Percentiles rank a stretch among this genome's conserved stretches.
Conservation (phyloP, 2,888 invertebrate genomes). For the Dryococelus australis region DNA sequence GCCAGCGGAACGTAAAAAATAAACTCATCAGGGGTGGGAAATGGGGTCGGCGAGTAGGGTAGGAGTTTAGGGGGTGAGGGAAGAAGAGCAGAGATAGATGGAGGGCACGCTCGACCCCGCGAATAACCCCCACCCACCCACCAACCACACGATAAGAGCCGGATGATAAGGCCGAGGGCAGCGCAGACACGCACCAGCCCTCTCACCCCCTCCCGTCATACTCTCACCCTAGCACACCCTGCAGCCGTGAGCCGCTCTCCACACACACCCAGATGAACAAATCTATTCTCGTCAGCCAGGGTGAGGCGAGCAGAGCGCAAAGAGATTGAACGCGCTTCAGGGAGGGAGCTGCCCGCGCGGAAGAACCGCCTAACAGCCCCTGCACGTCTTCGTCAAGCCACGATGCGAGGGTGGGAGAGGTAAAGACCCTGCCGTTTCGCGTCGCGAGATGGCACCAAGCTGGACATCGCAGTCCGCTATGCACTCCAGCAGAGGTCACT, state of each 20-base stretch:
- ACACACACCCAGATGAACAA: not conserved
- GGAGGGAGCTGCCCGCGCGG: not conserved
- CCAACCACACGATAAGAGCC: not conserved
- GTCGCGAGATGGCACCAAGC: no score
- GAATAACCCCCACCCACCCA: no score
- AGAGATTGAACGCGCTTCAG: not conserved
- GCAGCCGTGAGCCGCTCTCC: no score
- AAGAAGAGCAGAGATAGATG: not conserved
- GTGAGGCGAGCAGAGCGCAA: not conserved
- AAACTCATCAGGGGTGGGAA: not conserved
- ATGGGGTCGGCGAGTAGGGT: no score
- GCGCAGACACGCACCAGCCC: constrained; percentile 2
- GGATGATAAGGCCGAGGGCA: not conserved
- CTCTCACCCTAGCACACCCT: no score
- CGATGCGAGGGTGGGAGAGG: not conserved
- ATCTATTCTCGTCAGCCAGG: constrained; percentile 16
- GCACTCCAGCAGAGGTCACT: no score
- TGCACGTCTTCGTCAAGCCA: not conserved
- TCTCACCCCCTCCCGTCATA: not conserved
- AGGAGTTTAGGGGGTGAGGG: not conserved
- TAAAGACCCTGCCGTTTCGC: not conserved
- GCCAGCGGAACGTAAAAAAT: not conserved
- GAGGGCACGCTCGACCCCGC: not conserved
- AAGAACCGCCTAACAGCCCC: not conserved
- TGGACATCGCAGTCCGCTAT: no score